A percentile compares a stretch with the other conserved stretches of the same genome.
These are phyloP conservation scores for Chionomys nivalis DNA, from an alignment of 2,113 vertebrate species.

Conservation along the genomic window DNA sequence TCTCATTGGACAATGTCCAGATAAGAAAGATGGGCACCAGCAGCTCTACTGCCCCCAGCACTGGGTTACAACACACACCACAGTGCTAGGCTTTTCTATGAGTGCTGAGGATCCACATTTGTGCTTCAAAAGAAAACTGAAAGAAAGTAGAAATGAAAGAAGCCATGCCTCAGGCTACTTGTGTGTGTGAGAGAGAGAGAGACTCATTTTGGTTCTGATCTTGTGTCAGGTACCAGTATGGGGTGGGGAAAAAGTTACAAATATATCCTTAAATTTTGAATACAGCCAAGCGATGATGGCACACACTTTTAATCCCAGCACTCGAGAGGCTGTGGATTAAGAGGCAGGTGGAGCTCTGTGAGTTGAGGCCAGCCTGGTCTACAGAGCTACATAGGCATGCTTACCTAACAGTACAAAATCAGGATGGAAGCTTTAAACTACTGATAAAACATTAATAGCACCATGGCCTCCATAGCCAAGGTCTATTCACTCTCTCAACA, in stretches of 20 bases:
- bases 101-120: neutral
- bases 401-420: no score
- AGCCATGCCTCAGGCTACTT: neutral
- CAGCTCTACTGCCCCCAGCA: neutral
- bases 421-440: neutral
- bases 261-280: no score
- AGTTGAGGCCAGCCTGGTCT: no score
- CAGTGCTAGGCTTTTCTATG: neutral
- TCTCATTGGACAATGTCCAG: neutral
- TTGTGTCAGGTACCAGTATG: no score
- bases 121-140: neutral
- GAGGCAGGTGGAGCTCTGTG: no score
- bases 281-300: no score
- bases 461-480: neutral
- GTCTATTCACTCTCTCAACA: neutral
- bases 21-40: neutral
- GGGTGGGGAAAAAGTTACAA: neutral
- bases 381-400: neutral
- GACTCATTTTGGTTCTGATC: neutral
- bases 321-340: no score
- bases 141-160: neutral
- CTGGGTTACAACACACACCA: neutral
- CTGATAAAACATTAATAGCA: neutral
- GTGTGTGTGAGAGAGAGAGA: neutral
- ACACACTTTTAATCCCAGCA: no score